Percentiles rank a stretch among this genome's conserved stretches.
These are phyloP conservation scores for Gulo gulo DNA, from an alignment of 2,113 vertebrate genomes.

Conservation along the genomic window DNA sequence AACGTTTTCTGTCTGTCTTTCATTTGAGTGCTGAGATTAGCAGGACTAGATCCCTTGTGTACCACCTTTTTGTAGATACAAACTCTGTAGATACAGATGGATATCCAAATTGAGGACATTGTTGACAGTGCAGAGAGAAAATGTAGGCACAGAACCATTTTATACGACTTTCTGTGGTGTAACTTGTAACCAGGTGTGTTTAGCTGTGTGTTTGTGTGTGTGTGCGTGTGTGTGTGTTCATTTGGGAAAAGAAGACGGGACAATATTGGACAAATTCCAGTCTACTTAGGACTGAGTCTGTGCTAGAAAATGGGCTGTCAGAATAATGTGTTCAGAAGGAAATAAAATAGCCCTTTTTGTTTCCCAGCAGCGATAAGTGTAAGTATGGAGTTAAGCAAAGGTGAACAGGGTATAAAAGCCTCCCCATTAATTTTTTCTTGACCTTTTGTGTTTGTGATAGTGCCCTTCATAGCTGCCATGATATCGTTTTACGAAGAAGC, in stretches of 20 bases:
- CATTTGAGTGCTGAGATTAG: neutral
- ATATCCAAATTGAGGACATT: neutral
- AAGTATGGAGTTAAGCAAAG: neutral
- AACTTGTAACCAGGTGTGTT: neutral
- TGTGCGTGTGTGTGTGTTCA: neutral
- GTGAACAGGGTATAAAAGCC: neutral
- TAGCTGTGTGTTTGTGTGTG: neutral
- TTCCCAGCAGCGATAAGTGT: neutral
- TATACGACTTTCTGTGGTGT: neutral
- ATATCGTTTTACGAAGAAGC: constrained; percentile 95
- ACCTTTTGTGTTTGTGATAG: constrained; percentile 78
- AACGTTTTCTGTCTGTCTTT: neutral
- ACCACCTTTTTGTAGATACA: neutral
- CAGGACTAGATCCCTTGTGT: neutral
- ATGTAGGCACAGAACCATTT: neutral
- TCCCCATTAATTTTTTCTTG: neutral
- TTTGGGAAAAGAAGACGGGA: neutral
- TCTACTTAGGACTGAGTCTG: neutral
- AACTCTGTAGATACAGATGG: neutral
- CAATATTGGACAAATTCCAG: neutral
- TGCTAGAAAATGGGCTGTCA: neutral
- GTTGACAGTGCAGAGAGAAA: neutral
- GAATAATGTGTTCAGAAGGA: neutral
- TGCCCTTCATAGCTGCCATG: constrained; percentile 95
- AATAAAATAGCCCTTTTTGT: neutral